Percentiles rank a stretch among this genome's conserved stretches.
phyloP scores from a whole-genome alignment of 1,140 invertebrate species.

The Halyomorpha halys region DNA sequence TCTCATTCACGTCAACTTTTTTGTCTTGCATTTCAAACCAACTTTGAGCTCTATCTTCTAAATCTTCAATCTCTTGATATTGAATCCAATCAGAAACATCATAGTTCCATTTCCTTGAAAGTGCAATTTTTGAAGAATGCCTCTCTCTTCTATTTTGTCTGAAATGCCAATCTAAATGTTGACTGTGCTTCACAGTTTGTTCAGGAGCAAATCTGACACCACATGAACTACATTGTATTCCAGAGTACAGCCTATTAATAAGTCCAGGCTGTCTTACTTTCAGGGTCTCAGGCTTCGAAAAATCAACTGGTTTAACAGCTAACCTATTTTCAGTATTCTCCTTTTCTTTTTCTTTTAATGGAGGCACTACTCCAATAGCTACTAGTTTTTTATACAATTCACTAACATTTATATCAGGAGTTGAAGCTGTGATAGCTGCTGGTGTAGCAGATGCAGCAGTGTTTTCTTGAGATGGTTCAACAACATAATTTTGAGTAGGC shows the following conservation, averaged over 20 bases:
- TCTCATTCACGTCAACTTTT: conserved; percentile 37
- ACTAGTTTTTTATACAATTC: conserved; percentile 75
- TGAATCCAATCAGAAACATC: conserved; percentile 84
- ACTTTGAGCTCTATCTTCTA: conserved; percentile 82
- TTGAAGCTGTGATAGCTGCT: conserved; percentile 32
- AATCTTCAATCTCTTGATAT: conserved; percentile 87
- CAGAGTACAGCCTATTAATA: conserved; percentile 43
- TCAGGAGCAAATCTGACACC: conserved; percentile 80
- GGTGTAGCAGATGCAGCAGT: conserved; percentile 42
- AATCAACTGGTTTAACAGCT: conserved; percentile 49
- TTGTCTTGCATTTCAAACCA: conserved; percentile 68
- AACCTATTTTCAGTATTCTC: conserved; percentile 33
- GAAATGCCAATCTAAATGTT: conserved; percentile 97
- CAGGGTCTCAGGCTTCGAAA: conserved; percentile 57
- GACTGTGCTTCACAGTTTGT: conserved; percentile 75
- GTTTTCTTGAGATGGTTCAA: conserved; percentile 34
- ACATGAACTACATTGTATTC: conserved; percentile 91
- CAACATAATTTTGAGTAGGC: conserved; percentile 27
- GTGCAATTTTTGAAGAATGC: conserved; percentile 69
- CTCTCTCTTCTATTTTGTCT: conserved; percentile 80
- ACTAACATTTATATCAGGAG: conserved; percentile 53
- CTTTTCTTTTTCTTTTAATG: conserved; percentile 37
- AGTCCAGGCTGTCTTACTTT: conserved; percentile 51
- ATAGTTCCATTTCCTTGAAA: conserved; percentile 80
- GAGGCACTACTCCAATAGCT: conserved; percentile 66